These are phyloP conservation scores for Magallana ariakensis DNA, from an alignment of 1,140 invertebrate species.

Conservation along the genomic window DNA sequence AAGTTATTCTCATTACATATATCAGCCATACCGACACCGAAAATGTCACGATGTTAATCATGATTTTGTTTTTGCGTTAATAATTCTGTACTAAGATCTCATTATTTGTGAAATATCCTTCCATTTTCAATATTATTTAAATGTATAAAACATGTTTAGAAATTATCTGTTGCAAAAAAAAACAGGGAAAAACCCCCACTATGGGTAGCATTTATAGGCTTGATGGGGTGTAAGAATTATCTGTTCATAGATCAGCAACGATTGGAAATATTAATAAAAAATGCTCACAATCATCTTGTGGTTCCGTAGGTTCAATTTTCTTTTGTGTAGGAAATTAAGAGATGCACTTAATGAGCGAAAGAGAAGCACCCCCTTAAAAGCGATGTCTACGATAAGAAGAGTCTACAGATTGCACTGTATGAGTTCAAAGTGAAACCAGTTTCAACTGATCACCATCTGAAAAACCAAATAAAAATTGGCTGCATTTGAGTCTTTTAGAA, in stretches of 20 bases:
- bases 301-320: not conserved
- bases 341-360: not conserved
- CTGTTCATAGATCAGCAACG: not conserved
- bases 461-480: too few species aligned
- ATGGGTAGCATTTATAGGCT: not conserved
- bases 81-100: not conserved
- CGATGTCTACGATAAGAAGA: not conserved
- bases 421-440: too few species aligned
- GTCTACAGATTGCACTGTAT: not conserved
- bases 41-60: not conserved
- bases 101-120: not conserved
- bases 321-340: not conserved
- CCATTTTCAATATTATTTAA: constrained; percentile 20
- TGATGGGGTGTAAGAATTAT: constrained; percentile 1
- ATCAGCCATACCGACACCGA: not conserved
- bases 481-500: too few species aligned
- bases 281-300: not conserved
- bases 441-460: too few species aligned
- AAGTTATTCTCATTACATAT: constrained; percentile 12
- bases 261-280: not conserved
- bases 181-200: not conserved
- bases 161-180: not conserved
- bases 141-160: constrained; percentile 21
- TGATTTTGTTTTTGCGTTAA: not conserved
- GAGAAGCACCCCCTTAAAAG: not conserved